Conservation (phyloP, 2,113 vertebrate species). For the Zosterops lateralis region DNA sequence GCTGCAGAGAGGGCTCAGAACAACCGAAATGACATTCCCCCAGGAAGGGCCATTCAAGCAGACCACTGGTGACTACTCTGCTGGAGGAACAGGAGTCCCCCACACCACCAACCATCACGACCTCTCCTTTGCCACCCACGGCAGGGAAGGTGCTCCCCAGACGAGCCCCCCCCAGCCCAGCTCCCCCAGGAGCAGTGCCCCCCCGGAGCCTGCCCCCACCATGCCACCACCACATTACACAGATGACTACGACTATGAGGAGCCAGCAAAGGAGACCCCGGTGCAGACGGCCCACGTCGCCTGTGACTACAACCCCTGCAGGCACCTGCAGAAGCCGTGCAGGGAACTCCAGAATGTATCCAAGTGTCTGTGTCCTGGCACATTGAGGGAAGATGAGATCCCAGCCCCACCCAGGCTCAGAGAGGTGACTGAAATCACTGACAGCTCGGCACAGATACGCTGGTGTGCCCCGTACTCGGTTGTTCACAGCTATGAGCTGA, state of each 20-base stretch:
- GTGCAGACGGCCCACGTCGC: neutral
- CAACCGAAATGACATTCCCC: accelerated
- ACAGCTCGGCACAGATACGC: conserved; percentile 72
- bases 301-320: conserved; percentile 79
- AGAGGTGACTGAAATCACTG: conserved; percentile 64
- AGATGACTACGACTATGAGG: conserved; percentile 49
- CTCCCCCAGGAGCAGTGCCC: neutral
- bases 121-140: neutral
- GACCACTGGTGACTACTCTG: neutral
- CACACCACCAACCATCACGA: neutral
- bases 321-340: conserved; percentile 77
- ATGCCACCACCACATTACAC: neutral
- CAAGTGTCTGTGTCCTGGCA: conserved; percentile 72
- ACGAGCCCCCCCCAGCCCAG: neutral
- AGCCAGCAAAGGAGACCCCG: accelerated
- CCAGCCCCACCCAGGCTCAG: conserved; percentile 69
- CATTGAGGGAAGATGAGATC: conserved; percentile 43
- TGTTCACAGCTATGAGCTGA: conserved; percentile 73
- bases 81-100: neutral
- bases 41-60: neutral
- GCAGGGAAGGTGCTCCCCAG: neutral
- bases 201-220: neutral
- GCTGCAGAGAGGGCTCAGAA: neutral
- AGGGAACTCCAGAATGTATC: conserved; percentile 63
- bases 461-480: conserved; percentile 81